Conservation (phyloP, 2,888 invertebrate species). For the Nomada hirtipes region DNA sequence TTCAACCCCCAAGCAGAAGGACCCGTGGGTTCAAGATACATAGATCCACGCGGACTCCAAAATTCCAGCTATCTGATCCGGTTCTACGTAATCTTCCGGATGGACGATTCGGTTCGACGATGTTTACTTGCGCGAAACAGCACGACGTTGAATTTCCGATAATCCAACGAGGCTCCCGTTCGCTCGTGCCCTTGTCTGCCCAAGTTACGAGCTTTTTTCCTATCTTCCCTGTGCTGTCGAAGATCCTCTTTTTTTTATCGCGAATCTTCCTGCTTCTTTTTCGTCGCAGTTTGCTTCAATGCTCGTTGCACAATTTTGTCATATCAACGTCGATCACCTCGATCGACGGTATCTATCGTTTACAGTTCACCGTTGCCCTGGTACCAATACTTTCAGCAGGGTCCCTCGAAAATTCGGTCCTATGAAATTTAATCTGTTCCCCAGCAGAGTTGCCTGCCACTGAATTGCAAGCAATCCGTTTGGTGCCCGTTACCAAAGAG, state of each 20-base stretch:
- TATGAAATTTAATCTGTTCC: too few relatives aligned
- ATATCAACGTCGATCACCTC: too few relatives aligned
- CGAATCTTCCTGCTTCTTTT: too few relatives aligned
- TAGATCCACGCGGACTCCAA: conserved; percentile 34
- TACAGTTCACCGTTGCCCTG: too few relatives aligned
- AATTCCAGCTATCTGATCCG: conserved; percentile 53
- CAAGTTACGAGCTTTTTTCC: conserved; percentile 38
- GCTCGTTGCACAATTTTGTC: too few relatives aligned
- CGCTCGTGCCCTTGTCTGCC: conserved; percentile 5
- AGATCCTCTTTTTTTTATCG: conserved; percentile 5
- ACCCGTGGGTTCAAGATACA: conserved; percentile 1
- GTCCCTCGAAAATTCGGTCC: too few relatives aligned
- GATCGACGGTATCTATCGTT: too few relatives aligned
- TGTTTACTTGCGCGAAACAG: conserved; percentile 61
- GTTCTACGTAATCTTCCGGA: conserved; percentile 62
- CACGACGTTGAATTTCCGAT: conserved; percentile 61
- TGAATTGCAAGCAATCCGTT: background rate
- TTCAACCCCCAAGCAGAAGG: conserved; percentile 29
- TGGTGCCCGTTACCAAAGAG: background rate
- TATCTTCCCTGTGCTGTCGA: conserved; percentile 21
- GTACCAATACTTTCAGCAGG: too few relatives aligned
- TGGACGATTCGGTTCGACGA: conserved; percentile 59
- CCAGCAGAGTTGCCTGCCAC: background rate
- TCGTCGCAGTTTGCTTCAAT: background rate
- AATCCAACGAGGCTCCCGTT: conserved; percentile 42